These are phyloP conservation scores for Crossaster papposus DNA, from an alignment of 53 echinoderm and acorn worm genomes.

Conservation along the genomic window DNA sequence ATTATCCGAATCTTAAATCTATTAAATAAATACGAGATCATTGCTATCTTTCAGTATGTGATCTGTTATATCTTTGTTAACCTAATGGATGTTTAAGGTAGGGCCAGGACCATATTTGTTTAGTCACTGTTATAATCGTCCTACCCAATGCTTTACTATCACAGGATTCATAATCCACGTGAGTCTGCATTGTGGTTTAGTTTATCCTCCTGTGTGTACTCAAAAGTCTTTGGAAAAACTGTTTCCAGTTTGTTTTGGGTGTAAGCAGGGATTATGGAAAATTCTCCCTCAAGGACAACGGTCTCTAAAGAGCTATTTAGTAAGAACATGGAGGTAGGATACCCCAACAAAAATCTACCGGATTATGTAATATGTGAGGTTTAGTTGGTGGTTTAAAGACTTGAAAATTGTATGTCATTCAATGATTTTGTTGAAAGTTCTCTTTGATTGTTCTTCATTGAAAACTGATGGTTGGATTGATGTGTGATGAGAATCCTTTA, in stretches of 20 bases:
- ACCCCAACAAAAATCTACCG: too few species aligned
- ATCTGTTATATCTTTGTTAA: background rate
- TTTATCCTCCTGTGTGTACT: background rate
- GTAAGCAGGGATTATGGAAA: background rate
- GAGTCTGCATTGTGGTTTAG: slow-evolving; percentile 1
- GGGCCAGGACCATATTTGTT: slow-evolving; percentile 31
- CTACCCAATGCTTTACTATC: background rate
- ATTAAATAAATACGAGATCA: background rate
- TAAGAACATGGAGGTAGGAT: background rate
- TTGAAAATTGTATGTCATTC: too few species aligned
- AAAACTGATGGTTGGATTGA: too few species aligned
- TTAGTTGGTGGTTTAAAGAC: too few species aligned
- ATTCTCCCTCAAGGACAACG: background rate
- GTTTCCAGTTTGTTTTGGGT: background rate
- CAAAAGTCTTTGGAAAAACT: background rate
- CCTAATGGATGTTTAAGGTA: background rate
- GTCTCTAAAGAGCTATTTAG: background rate
- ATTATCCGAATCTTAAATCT: too few species aligned
- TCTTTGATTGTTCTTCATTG: background rate
- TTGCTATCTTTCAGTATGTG: slow-evolving; percentile 25
- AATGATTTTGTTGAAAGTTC: too few species aligned
- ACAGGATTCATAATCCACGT: background rate
- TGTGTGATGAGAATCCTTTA: too few species aligned
- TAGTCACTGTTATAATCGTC: background rate
- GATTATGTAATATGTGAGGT: too few species aligned